Base-by-base conservation (phyloP, 2,888 invertebrate species). In the Maniola hyperantus region DNA sequence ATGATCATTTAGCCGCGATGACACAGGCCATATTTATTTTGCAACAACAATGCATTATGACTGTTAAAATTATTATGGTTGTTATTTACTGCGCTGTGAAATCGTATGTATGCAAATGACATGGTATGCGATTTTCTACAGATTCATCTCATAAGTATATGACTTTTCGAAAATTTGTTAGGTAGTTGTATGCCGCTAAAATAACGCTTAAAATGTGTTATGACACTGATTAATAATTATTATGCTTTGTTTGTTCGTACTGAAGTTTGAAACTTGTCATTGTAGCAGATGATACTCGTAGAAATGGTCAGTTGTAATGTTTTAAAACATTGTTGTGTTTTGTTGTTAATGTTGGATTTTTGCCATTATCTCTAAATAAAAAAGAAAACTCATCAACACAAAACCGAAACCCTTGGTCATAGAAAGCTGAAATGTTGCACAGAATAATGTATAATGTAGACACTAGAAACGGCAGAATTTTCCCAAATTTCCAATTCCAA, bases 81-180 rank as follows among this genome's bases (percentile, higher is more conserved):
- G 48, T 54, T 42, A 39, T 65, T 65, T 50, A 65, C 50, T 46
- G 44, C 50, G 36, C 51, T 66, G 66, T 57, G 60, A 60, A 69
- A 60, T 50, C 46, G 50, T 60, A 77, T 77, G 77, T 79, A 87
- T 87, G 85, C 81, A 84, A 87, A 87, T 84, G 81, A 83, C 77
- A 81, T 77, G 77, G 75, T 74, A 44, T 55, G 76, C 76, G 76
- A 82, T 82, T 83, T 79, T 82, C 76, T 72, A 78, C 75, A 80
- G 81, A 83, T 81, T 80, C 82, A 82, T 82, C 81, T 81, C n/a
- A n/a, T n/a, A n/a, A n/a, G n/a, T 36, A 42, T 74, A 74, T 72
- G 55, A 74, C 76, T 72, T 78, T 81, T 82, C 77, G 74, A 67
- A 78, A 81, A 79, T 83, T 73, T 68, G 72, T 75, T n/a, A n/a